These are phyloP conservation scores for Drosophila emarginata DNA, from an alignment of 2,888 invertebrate genomes.

Conservation along the genomic window DNA sequence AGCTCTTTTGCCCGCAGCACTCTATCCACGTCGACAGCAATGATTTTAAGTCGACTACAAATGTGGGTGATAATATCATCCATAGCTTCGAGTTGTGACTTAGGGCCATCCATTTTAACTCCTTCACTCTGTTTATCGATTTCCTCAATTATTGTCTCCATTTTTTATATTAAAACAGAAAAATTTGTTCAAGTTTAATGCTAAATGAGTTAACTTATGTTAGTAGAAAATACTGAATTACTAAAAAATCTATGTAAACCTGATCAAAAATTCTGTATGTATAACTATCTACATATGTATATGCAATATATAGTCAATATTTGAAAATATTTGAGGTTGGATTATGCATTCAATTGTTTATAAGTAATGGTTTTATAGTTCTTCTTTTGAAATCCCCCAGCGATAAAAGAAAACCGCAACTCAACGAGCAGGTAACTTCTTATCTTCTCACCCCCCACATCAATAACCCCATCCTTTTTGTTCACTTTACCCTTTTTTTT, in stretches of 20 bases:
- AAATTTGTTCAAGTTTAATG: not conserved
- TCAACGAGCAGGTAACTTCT: conserved; percentile 53
- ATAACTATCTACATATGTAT: not conserved
- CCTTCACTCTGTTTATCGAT: not conserved
- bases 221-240: not conserved
- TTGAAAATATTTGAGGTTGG: not conserved
- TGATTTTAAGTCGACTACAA: conserved; percentile 60
- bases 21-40: conserved; percentile 60
- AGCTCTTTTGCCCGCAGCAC: conserved; percentile 66
- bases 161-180: not conserved
- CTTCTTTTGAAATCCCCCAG: conserved; percentile 9
- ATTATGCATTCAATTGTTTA: conserved; percentile 7
- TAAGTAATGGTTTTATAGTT: conserved; percentile 13
- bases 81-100: conserved; percentile 4
- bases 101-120: conserved; percentile 10
- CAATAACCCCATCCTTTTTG: not conserved
- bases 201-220: not conserved
- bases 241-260: not conserved
- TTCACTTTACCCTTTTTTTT: conserved; percentile 24
- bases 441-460: not conserved
- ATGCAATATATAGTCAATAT: too few species aligned
- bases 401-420: conserved; percentile 43
- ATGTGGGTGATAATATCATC: conserved; percentile 45
- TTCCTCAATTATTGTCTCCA: not conserved
- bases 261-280: not conserved